Percentiles rank a stretch among this genome's conserved stretches.
phyloP scores from a whole-genome alignment of 2,888 invertebrate genomes.

The Fissipunctia ypsillon region DNA sequence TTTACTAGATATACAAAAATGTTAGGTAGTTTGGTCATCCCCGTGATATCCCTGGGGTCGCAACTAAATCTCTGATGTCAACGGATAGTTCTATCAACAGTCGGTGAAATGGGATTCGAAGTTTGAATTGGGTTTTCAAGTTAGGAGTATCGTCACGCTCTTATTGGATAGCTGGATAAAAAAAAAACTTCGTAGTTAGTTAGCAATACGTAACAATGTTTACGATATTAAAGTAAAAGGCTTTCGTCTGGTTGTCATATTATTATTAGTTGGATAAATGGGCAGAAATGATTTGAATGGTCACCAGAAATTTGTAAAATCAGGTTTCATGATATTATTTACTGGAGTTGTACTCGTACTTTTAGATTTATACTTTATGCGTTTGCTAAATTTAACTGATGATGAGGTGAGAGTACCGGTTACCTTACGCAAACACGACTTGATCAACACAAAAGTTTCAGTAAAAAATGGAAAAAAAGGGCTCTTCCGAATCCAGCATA shows the following conservation, averaged over 20 bases:
- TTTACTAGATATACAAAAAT: slow-evolving; percentile 70
- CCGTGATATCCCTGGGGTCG: slow-evolving; percentile 51
- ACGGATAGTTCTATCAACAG: slow-evolving; percentile 59
- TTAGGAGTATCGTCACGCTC: slow-evolving; percentile 36
- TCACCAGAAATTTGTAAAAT: not conserved
- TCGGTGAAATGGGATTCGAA: slow-evolving; percentile 52
- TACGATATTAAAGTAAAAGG: not conserved
- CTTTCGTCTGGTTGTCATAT: not conserved
- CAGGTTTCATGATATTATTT: not conserved
- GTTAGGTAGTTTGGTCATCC: slow-evolving; percentile 66
- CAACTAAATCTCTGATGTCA: slow-evolving; percentile 63
- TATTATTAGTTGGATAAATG: not conserved
- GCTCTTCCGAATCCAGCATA: slow-evolving; percentile 7
- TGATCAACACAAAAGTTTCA: slow-evolving; percentile 24
- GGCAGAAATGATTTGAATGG: not conserved
- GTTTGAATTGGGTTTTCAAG: slow-evolving; percentile 58
- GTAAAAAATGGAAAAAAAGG: slow-evolving; percentile 19
- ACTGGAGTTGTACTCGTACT: not conserved
- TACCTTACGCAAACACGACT: slow-evolving; percentile 19
- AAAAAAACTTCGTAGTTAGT: slow-evolving; percentile 22
- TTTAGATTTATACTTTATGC: not conserved
- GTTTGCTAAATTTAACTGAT: not conserved
- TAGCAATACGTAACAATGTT: slow-evolving; percentile 15
- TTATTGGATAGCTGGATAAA: slow-evolving; percentile 41
- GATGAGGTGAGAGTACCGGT: not conserved